phyloP scores from a whole-genome alignment of 2,888 invertebrate species.

The Bhutanitis thaidina region DNA sequence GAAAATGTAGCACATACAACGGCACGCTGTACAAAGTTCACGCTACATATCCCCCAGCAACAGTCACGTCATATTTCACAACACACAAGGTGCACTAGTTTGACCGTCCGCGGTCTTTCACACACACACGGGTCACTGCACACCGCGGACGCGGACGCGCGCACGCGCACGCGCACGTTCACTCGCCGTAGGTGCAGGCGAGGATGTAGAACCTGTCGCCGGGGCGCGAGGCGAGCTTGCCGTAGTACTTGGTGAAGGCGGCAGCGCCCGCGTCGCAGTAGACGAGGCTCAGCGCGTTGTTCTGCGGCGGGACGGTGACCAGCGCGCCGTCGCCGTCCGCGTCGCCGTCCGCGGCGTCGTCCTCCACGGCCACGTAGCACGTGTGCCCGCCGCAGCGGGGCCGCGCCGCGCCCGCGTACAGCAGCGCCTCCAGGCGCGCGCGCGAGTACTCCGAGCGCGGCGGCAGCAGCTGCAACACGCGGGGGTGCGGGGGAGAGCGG shows the following conservation, averaged over 20 bases:
- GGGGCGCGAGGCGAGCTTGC: slow-evolving; percentile 37
- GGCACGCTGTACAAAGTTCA: no score
- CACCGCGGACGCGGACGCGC: no score
- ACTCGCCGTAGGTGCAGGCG: slow-evolving; percentile 58
- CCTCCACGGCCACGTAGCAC: slow-evolving; percentile 51
- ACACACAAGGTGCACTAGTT: background rate
- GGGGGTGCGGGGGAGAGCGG: no score
- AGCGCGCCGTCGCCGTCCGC: slow-evolving; percentile 59
- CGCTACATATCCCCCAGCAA: no score
- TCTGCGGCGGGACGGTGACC: slow-evolving; percentile 81
- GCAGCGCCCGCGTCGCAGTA: slow-evolving; percentile 76
- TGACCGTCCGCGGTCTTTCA: no score
- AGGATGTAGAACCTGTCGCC: slow-evolving; percentile 54
- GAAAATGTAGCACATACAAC: no score
- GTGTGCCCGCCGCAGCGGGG: slow-evolving; percentile 41
- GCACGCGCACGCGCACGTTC: slow-evolving; percentile 29
- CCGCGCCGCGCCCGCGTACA: slow-evolving; percentile 46
- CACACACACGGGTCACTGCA: no score
- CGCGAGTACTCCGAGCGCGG: slow-evolving; percentile 50
- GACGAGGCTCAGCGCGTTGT: slow-evolving; percentile 85
- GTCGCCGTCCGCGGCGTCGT: no score
- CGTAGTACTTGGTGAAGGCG: slow-evolving; percentile 67
- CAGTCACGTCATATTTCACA: no score
- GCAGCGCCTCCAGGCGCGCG: slow-evolving; percentile 48
- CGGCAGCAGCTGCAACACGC: slow-evolving; percentile 70